Base-by-base conservation (phyloP, 2,888 invertebrate genomes). In the Siphonodentalium dalli region DNA sequence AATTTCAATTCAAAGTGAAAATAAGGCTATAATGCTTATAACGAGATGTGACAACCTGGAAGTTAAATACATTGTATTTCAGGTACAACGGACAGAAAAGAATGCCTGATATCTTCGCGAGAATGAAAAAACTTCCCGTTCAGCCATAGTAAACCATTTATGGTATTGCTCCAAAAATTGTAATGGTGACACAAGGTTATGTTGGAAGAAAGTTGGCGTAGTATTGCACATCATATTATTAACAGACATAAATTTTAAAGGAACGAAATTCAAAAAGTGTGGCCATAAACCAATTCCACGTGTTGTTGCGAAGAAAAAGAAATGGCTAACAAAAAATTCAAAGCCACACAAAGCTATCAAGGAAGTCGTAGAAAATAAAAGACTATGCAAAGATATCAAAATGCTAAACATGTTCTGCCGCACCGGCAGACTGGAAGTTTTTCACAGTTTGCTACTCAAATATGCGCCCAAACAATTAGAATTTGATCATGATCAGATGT, bases 391-490 rank as follows among this genome's bases (percentile, higher is more conserved):
- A n/a, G 59, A 55, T 38, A 59, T 55, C 11, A 13, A 41, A 13
- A 31, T 49, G 9, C 37, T 55, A 13, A 59, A 38, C 26, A 39
- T 37, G 24, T 62, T 55, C 28, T 59, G 59, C n/a, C 59, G 59
- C 27, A 62, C 59, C 20, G 55, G 62, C 4, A 35, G 35, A 9
- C 38, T 59, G 8, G 59, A 62, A 15, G 55, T 56, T n/a, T 62
- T 53, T 28, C 56, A 59, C 28, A 40, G 37, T 15, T 20, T 62
- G 13, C 33, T 56, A 27, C n/a, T 39, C 2, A 58, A 59, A 37
- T 61, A 61, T 49, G 40, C n/a, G 21, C 58, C 53, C 37, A 61
- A 53, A 23, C 11, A 55, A n/a, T 45, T 50, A 26, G 47, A 50
- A 13, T 62, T 59, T 44, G 44, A 42, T 21, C 34, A 21, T 18